Percentiles rank a stretch among this genome's conserved stretches.
phyloP scores from a whole-genome alignment of 1,140 invertebrate genomes.

The Laupala kohalensis region DNA sequence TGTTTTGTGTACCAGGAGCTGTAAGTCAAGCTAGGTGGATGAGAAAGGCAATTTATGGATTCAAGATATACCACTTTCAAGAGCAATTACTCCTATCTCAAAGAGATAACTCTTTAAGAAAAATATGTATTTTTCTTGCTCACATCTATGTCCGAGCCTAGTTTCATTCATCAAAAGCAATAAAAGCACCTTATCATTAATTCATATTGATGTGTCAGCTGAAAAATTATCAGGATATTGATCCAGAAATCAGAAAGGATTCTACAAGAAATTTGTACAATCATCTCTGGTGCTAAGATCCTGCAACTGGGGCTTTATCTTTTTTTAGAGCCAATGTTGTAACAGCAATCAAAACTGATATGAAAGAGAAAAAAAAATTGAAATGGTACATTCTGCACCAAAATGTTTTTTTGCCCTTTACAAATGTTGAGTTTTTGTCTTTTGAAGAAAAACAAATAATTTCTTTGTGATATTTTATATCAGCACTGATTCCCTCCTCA shows the following conservation, averaged over 20 bases:
- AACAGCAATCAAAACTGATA: not conserved
- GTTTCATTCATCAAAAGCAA: conserved; percentile 18
- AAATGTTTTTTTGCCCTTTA: not conserved
- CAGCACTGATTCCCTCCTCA: not conserved
- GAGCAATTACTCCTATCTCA: conserved; percentile 21
- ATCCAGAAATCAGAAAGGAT: not conserved
- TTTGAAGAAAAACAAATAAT: conserved; percentile 6
- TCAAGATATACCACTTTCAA: conserved; percentile 17
- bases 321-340: not conserved
- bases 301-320: not conserved
- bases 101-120: conserved; percentile 18
- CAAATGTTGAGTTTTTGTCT: not conserved
- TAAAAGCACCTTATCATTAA: conserved; percentile 10
- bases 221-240: conserved; percentile 1
- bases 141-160: conserved; percentile 21
- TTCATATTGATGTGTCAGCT: conserved; percentile 5
- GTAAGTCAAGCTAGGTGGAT: too few relatives aligned
- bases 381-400: not conserved
- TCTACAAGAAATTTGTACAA: not conserved
- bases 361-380: not conserved
- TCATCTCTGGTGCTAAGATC: not conserved
- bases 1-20: not conserved
- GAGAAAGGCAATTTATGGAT: too few relatives aligned
- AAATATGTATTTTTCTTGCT: conserved; percentile 21
- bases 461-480: not conserved